Evolutionary conservation across 1,140 invertebrate species (phyloP), one percentile per base, ranked within the genome.

Genomic region (Philaenus spumarius): DNA sequence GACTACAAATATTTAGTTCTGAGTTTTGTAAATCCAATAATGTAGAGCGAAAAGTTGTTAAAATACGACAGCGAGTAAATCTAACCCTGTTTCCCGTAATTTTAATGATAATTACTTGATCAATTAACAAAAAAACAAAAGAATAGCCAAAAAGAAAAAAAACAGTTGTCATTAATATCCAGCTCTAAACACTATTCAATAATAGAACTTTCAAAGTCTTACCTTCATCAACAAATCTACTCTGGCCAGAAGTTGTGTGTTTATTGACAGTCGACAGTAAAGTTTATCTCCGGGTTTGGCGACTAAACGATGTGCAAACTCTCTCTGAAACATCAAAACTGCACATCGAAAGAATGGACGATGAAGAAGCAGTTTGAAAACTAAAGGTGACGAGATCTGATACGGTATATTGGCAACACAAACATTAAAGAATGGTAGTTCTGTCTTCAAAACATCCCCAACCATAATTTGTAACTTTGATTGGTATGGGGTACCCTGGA

Each of bases 361-460:
- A 71, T 99, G 96, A n/a, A 97, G 75, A 12, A 99, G 77, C 42
- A 99, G 73, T 76, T 98, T 98, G 68, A 98, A 99, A 1, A 99
- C 89, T 67, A 99, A 82, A 1, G 97, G 96, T 1, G 97, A 99
- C 64, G 96, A 98, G 65, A 99, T 99, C 80, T 97, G 94, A 73
- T 99, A 99, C 0, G 97, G 97, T 22, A 99, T 83, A 78, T 99
- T 99, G n/a, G 97, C 95, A 20, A 99, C 92, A 77, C 97, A 99
- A n/a, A 98, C 81, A 76, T 99, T 93, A 73, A 99, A 99, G 69
- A 93, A 95, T n/a, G 96, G 96, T 58, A 98, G 77, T 47, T 97
- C 87, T 30, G 85, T 86, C 78, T 97, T 98, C 1, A 99, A 76
- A 12, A 95, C 93, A 80, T 99, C 95, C 20, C 97, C 97, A 61